phyloP scores from a whole-genome alignment of 2,113 vertebrate genomes.

The Eublepharis macularius region DNA sequence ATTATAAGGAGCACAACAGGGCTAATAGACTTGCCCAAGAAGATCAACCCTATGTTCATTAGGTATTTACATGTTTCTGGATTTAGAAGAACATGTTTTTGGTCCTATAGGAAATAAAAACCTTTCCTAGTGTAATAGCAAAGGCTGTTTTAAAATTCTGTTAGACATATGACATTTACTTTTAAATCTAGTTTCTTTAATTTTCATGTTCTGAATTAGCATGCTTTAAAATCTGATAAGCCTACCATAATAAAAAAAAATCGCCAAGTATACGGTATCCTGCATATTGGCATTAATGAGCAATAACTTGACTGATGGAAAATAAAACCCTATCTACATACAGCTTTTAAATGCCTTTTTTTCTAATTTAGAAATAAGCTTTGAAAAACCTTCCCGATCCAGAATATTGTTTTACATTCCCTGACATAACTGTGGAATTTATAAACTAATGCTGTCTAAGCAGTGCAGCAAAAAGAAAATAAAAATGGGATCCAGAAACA shows the following conservation, averaged over 20 bases:
- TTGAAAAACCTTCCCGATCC: background rate
- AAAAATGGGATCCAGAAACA: constrained; percentile 1
- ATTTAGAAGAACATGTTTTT: background rate
- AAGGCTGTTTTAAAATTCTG: background rate
- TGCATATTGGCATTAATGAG: background rate
- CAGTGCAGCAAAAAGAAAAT: background rate
- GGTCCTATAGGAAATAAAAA: background rate
- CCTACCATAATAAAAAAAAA: background rate
- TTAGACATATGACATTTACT: background rate
- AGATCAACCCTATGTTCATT: background rate
- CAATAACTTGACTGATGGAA: background rate
- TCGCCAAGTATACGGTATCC: background rate
- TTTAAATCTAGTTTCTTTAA: background rate
- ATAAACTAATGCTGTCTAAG: constrained; percentile 1
- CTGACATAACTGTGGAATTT: background rate
- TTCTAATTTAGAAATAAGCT: background rate
- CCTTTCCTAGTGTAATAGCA: background rate
- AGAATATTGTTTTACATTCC: background rate
- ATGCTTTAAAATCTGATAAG: constrained; percentile 7
- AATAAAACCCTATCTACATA: background rate
- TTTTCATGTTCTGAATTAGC: constrained; percentile 6
- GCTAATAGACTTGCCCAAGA: background rate
- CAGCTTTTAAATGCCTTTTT: background rate
- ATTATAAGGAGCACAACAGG: background rate
- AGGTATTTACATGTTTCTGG: background rate